These are phyloP conservation scores for Hyles euphorbiae DNA, from an alignment of 1,140 invertebrate genomes.

Conservation along the genomic window DNA sequence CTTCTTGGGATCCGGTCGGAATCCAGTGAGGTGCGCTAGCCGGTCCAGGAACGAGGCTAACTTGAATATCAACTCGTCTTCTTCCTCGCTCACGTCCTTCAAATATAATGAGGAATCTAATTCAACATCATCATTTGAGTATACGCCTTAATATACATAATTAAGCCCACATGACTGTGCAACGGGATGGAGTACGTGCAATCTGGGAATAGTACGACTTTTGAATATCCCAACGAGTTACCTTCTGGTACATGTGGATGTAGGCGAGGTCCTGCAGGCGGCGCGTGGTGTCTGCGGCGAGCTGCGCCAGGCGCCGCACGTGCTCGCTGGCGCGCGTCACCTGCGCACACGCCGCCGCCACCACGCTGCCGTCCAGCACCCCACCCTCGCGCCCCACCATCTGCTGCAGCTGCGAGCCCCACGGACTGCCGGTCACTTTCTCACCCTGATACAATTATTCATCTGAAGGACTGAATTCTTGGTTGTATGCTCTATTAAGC, in stretches of 20 bases:
- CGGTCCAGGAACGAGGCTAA: conserved; percentile 54
- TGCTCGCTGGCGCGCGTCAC: conserved; percentile 34
- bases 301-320: conserved; percentile 34
- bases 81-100: conserved; percentile 31
- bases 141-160: no score
- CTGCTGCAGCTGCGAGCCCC: no score
- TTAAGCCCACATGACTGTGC: not conserved
- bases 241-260: conserved; percentile 29
- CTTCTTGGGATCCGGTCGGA: conserved; percentile 27
- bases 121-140: no score
- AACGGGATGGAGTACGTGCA: not conserved
- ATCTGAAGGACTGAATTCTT: no score
- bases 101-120: not conserved
- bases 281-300: conserved; percentile 38
- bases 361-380: not conserved
- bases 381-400: not conserved
- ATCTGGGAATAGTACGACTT: not conserved
- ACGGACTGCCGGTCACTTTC: no score
- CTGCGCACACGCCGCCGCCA: conserved; percentile 21
- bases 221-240: not conserved
- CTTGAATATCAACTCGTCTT: conserved; percentile 44
- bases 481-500: no score
- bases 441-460: no score
- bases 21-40: conserved; percentile 49
- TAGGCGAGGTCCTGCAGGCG: conserved; percentile 43